A percentile compares a stretch with the other conserved stretches of the same genome.
phyloP scores from a whole-genome alignment of 2,888 invertebrate species.

The Allolobophora icterica region DNA sequence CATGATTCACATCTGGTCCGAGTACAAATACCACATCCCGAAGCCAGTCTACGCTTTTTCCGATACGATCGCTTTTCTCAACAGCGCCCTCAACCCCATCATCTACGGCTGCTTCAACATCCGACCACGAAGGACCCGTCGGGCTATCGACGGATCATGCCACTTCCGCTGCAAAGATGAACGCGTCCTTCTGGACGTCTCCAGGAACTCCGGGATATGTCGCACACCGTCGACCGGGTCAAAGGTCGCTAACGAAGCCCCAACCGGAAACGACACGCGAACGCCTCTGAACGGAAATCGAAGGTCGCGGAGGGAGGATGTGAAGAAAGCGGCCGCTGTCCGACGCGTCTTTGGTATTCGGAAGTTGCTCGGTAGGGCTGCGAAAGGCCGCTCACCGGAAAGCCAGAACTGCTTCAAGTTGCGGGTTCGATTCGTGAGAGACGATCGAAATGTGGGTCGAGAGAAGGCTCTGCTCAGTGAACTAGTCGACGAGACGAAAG shows the following conservation, averaged over 20 bases:
- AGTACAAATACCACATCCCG: conserved; percentile 61
- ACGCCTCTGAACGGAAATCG: neutral
- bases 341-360: neutral
- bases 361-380: neutral
- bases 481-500: neutral
- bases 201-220: neutral
- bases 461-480: conserved; percentile 8
- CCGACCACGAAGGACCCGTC: neutral
- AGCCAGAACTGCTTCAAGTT: neutral
- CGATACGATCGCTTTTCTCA: conserved; percentile 61
- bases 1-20: conserved; percentile 64
- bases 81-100: conserved; percentile 66
- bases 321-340: neutral
- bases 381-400: neutral
- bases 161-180: conserved; percentile 1
- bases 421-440: conserved; percentile 22
- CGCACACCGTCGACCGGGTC: neutral
- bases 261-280: neutral
- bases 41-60: conserved; percentile 62
- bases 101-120: conserved; percentile 66
- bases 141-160: neutral
- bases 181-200: neutral
- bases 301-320: neutral
- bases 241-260: neutral
- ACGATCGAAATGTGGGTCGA: neutral